Conservation (phyloP, 2,888 invertebrate species). For the Litoditis marina region DNA sequence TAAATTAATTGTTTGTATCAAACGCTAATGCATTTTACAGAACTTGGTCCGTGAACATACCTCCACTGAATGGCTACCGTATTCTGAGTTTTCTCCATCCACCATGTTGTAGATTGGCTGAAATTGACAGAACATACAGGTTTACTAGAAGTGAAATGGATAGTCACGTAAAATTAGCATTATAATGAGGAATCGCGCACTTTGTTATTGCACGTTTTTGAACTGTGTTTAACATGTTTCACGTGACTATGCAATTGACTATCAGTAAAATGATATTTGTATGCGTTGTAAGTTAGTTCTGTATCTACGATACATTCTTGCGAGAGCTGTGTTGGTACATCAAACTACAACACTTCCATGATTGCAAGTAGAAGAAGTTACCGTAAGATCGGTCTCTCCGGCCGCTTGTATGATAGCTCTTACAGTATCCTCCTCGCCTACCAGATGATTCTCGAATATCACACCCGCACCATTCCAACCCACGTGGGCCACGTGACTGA, state of each 20-base stretch:
- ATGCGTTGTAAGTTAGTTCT: too few relatives aligned
- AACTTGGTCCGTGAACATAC: conserved; percentile 18
- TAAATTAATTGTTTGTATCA: too few relatives aligned
- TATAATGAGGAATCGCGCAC: too few relatives aligned
- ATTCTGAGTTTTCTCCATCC: conserved; percentile 27
- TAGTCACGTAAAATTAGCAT: too few relatives aligned
- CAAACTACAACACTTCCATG: too few relatives aligned
- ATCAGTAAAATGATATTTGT: background rate
- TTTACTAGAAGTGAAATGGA: too few relatives aligned
- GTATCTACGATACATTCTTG: too few relatives aligned
- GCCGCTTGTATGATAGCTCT: conserved; percentile 37
- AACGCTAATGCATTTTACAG: too few relatives aligned
- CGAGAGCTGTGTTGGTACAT: too few relatives aligned
- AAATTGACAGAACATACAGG: conserved; percentile 8
- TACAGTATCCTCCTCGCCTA: conserved; percentile 26
- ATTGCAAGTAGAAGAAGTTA: background rate
- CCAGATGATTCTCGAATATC: conserved; percentile 30
- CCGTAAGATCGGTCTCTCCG: conserved; percentile 33
- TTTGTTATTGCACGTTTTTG: too few relatives aligned
- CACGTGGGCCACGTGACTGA: conserved; percentile 42
- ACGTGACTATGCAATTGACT: too few relatives aligned
- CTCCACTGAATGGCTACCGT: conserved; percentile 44
- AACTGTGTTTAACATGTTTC: too few relatives aligned
- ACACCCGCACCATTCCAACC: conserved; percentile 43
- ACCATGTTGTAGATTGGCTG: conserved; percentile 47